Evolutionary conservation across 64 coral and sea anemone species (phyloP).

Genomic region (Stichodactyla helianthus): DNA sequence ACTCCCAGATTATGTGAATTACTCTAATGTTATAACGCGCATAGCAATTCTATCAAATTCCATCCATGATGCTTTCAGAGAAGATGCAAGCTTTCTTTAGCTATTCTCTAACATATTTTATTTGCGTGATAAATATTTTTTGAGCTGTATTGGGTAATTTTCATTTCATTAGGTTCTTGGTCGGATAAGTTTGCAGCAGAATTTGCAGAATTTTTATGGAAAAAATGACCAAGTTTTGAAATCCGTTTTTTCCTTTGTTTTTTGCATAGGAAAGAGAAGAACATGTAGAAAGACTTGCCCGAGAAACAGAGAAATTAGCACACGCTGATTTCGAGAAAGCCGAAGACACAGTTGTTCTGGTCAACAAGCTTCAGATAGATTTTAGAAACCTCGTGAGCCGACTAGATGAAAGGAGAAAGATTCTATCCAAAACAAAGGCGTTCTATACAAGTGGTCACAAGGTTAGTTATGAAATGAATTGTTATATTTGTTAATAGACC

Average conservation of each 20-base stretch:
- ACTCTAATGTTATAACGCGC: no score
- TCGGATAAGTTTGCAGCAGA: background rate
- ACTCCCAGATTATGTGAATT: no score
- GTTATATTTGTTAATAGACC: background rate
- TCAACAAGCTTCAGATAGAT: conserved; percentile 64
- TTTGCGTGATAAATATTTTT: no score
- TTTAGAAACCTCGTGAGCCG: conserved; percentile 58
- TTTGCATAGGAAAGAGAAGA: conserved; percentile 75
- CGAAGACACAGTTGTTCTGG: conserved; percentile 45
- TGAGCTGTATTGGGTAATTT: no score
- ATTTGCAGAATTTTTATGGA: background rate
- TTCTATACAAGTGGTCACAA: conserved; percentile 68
- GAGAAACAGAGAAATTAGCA: conserved; percentile 85
- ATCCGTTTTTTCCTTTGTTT: background rate
- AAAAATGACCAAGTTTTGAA: background rate
- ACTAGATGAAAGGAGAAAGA: conserved; percentile 68
- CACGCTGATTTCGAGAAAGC: conserved; percentile 58
- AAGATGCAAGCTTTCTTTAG: no score
- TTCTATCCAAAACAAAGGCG: conserved; percentile 61
- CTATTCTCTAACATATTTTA: no score
- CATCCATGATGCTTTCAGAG: no score
- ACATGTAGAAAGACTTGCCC: conserved; percentile 40
- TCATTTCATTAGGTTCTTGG: no score
- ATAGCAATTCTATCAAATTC: no score
- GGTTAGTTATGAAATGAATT: conserved; percentile 32